Percentiles rank a stretch among this genome's conserved stretches.
These are phyloP conservation scores for Pardalotus punctatus DNA, from an alignment of 2,113 vertebrate genomes.

Conservation along the genomic window DNA sequence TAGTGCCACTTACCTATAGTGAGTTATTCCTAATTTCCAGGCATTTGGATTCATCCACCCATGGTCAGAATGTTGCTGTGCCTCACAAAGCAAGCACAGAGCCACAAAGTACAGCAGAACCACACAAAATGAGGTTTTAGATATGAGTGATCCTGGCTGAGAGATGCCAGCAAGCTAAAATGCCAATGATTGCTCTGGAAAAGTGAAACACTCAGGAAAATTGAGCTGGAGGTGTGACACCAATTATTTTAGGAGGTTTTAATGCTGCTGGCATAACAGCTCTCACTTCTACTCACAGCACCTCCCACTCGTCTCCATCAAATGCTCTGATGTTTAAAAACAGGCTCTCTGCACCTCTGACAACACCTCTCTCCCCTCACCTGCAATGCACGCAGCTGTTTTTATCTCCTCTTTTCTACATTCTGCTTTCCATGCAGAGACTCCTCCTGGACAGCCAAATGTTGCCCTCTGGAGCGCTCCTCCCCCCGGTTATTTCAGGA, in stretches of 20 bases:
- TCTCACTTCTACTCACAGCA: not conserved
- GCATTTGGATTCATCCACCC: not conserved
- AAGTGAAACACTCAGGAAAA: not conserved
- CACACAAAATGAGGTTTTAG: not conserved
- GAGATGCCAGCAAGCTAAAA: not conserved
- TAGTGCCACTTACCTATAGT: accelerated
- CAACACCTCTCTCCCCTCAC: not conserved
- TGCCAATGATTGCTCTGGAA: not conserved
- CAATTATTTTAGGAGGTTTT: not conserved
- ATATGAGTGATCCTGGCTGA: not conserved
- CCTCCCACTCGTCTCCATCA: not conserved
- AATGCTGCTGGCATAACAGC: not conserved
- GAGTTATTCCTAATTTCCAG: not conserved
- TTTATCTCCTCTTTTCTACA: not conserved
- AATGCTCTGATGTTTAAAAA: not conserved
- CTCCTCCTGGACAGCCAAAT: not conserved
- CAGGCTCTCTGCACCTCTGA: not conserved
- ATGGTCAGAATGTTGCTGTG: accelerated
- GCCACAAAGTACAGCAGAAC: not conserved
- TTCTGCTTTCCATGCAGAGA: not conserved
- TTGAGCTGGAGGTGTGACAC: not conserved
- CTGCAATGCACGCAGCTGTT: not conserved
- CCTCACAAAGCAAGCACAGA: not conserved
- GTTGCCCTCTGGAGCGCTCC: not conserved
- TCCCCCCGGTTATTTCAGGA: not conserved